phyloP scores from a whole-genome alignment of 2,888 invertebrate species.

The Crioceris asparagi region DNA sequence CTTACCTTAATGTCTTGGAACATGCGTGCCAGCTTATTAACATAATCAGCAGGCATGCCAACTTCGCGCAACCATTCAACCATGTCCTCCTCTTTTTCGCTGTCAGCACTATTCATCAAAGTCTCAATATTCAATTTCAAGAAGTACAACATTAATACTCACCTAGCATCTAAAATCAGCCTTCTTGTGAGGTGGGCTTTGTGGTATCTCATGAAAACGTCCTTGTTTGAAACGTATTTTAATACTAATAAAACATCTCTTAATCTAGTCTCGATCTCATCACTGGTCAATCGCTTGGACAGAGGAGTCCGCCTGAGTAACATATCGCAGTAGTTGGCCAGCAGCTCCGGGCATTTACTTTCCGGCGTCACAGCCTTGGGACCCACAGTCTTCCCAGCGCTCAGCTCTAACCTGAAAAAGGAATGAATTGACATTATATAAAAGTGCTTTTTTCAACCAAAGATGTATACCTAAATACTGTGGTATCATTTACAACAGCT shows the following conservation, averaged over 20 bases:
- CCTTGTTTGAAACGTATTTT: constrained; percentile 98
- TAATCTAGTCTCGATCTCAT: constrained; percentile 87
- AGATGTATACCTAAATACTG: constrained; percentile 51
- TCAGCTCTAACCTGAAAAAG: constrained; percentile 44
- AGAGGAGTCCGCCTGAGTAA: constrained; percentile 89
- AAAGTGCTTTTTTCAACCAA: constrained; percentile 28
- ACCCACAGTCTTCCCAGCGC: constrained; percentile 50
- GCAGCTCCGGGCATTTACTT: constrained; percentile 95
- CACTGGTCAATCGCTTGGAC: constrained; percentile 90
- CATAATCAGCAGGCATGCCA: constrained; percentile 99
- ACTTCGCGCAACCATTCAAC: constrained; percentile 96
- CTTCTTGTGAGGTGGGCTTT: constrained; percentile 94
- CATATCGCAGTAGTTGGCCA: constrained; percentile 99
- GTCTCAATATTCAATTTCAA: neutral
- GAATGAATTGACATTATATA: neutral
- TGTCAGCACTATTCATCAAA: constrained; percentile 70
- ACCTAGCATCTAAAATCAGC: constrained; percentile 82
- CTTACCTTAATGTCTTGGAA: constrained; percentile 96
- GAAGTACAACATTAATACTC: no score
- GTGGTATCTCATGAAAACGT: constrained; percentile 99
- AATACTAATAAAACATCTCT: constrained; percentile 90
- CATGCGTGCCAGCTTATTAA: constrained; percentile 96
- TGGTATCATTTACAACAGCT: constrained; percentile 94
- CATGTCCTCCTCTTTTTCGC: constrained; percentile 99
- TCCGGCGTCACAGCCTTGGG: constrained; percentile 72